A percentile compares a stretch with the other conserved stretches of the same genome.
Evolutionary conservation across 2,113 vertebrate species (phyloP).

Genomic region (Otolemur garnettii): DNA sequence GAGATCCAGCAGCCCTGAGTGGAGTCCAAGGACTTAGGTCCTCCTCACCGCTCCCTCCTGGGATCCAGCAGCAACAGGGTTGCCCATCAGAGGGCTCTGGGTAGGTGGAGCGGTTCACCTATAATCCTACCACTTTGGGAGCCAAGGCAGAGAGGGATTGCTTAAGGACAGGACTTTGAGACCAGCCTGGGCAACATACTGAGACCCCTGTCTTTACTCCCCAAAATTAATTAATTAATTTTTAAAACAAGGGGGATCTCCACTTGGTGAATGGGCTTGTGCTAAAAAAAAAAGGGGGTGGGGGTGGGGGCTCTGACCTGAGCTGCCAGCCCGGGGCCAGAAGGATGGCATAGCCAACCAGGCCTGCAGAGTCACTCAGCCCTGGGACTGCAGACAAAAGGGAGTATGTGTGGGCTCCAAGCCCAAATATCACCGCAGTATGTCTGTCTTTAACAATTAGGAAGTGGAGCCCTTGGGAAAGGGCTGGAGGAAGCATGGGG

Average conservation of each 20-base stretch:
- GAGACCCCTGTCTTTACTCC: no score
- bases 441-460: neutral
- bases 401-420: neutral
- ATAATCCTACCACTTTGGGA: no score
- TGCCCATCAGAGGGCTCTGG: neutral
- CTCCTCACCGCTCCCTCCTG: accelerated
- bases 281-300: no score
- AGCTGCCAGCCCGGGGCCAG: neutral
- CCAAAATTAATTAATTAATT: no score
- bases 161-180: no score
- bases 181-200: no score
- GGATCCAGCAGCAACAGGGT: neutral
- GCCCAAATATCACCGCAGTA: accelerated
- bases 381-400: neutral
- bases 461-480: neutral
- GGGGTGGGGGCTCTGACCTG: neutral
- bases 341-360: neutral
- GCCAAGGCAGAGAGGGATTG: no score
- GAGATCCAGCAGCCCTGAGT: neutral
- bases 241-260: no score
- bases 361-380: neutral
- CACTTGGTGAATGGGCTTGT: no score
- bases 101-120: no score
- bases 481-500: no score
- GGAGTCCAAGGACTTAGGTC: neutral